Conservation (phyloP, 2,113 vertebrate species). For the Guaruba guarouba region DNA sequence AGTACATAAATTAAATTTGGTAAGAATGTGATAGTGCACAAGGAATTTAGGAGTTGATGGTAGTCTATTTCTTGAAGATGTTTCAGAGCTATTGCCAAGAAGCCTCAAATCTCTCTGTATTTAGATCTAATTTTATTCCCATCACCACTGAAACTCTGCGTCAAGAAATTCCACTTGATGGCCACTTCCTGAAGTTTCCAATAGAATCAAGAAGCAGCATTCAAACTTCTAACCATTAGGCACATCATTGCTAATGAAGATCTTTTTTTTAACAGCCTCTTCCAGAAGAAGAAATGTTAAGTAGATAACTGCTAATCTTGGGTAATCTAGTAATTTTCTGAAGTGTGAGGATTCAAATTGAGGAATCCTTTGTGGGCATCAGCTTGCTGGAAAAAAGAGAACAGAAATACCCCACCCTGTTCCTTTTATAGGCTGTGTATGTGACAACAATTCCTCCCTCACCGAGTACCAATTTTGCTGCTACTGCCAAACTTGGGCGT, state of each 20-base stretch:
- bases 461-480: neutral
- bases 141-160: neutral
- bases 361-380: neutral
- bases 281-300: neutral
- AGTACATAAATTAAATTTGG: neutral
- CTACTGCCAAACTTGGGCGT: neutral
- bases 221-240: neutral
- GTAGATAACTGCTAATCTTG: neutral
- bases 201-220: neutral
- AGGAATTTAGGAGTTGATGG: neutral
- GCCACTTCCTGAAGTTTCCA: neutral
- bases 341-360: neutral
- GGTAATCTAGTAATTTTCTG: neutral
- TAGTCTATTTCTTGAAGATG: neutral
- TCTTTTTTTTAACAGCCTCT: neutral
- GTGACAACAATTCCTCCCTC: neutral
- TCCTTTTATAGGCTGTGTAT: neutral
- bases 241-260: neutral
- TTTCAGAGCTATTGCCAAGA: neutral
- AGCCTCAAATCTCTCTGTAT: neutral
- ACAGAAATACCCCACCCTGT: neutral
- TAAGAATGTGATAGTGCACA: neutral
- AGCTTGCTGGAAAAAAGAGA: neutral
- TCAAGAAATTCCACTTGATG: neutral
- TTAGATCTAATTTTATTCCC: neutral